Percentiles rank a stretch among this genome's conserved stretches.
Evolutionary conservation across 2,888 invertebrate species (phyloP).

Genomic region (Platypus cylindrus): DNA sequence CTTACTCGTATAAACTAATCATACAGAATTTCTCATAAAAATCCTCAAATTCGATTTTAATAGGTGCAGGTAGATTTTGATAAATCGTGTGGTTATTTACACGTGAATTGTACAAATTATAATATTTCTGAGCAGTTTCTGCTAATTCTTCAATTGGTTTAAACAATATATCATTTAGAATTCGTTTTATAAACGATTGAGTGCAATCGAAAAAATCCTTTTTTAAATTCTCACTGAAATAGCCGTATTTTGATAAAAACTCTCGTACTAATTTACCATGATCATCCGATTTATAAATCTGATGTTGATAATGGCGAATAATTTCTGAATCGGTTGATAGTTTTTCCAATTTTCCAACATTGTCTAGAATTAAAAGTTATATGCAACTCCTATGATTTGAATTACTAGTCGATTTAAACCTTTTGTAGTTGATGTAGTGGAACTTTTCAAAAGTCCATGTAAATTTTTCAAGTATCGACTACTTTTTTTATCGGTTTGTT

Average conservation of each 20-base stretch:
- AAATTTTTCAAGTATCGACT: conserved; percentile 49
- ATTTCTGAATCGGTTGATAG: too few species aligned
- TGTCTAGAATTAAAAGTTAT: too few species aligned
- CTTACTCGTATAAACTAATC: conserved; percentile 75
- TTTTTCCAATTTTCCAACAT: conserved; percentile 33
- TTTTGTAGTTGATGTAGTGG: too few species aligned
- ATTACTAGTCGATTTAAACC: too few species aligned
- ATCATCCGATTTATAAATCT: too few species aligned
- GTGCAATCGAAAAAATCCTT: conserved; percentile 53
- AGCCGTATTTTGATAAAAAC: conserved; percentile 25
- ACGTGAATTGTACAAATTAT: conserved; percentile 64
- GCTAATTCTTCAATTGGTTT: conserved; percentile 74
- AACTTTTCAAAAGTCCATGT: conserved; percentile 62
- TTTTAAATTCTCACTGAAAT: conserved; percentile 40
- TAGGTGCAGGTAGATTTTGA: conserved; percentile 52
- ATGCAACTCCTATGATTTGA: too few species aligned
- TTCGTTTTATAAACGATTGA: conserved; percentile 50
- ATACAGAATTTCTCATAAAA: conserved; percentile 90
- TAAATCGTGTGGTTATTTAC: conserved; percentile 52
- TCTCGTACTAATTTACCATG: conserved; percentile 37
- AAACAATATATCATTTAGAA: conserved; percentile 45
- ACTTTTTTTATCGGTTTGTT: conserved; percentile 57
- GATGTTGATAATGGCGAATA: too few species aligned
- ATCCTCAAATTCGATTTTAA: conserved; percentile 73
- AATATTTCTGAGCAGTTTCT: conserved; percentile 82